Evolutionary conservation across 2,797 vertebrate genomes (phyloP).

Genomic region (Tapera naevia): DNA sequence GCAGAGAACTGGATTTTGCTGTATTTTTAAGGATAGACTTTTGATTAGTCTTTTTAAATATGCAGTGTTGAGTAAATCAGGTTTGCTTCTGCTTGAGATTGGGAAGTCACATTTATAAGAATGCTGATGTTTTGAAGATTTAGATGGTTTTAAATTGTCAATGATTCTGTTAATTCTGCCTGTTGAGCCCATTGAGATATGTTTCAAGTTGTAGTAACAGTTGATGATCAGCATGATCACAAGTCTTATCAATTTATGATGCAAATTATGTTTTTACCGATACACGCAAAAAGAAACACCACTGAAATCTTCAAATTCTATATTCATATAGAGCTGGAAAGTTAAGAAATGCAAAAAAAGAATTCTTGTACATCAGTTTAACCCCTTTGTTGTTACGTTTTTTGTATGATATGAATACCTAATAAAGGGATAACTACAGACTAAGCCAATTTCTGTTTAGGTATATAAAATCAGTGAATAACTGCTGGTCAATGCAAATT

Average conservation of each 20-base stretch:
- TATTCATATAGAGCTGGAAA: background rate
- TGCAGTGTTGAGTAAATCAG: background rate
- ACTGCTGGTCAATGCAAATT: background rate
- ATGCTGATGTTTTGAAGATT: background rate
- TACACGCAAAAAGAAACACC: background rate
- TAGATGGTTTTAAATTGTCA: background rate
- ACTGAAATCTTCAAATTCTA: background rate
- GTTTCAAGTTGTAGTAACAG: background rate
- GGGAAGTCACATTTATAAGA: background rate
- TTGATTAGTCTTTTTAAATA: background rate
- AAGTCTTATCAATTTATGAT: background rate
- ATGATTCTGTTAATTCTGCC: background rate
- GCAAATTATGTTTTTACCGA: background rate
- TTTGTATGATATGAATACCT: background rate
- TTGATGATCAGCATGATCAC: background rate
- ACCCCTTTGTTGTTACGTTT: background rate
- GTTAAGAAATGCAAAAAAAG: background rate
- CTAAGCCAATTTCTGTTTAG: background rate
- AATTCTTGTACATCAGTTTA: background rate
- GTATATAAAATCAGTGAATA: background rate
- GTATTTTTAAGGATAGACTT: background rate
- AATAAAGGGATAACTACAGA: background rate
- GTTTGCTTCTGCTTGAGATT: background rate
- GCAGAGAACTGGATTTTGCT: background rate
- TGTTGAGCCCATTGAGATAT: background rate